phyloP scores from a whole-genome alignment of 2,113 vertebrate species.

The Tragulus kanchil region DNA sequence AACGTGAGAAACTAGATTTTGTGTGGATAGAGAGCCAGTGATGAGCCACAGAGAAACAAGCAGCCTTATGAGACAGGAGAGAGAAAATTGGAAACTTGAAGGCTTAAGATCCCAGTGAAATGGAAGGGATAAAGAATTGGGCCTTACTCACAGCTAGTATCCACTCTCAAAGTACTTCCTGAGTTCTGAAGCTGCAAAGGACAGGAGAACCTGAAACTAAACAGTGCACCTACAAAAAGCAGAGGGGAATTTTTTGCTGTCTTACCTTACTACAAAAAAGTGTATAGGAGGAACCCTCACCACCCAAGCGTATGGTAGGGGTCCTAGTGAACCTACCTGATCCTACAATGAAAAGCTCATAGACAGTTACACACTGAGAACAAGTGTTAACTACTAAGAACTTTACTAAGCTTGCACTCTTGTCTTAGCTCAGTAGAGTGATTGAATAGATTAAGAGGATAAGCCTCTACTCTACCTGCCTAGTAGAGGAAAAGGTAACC shows the following conservation, averaged over 20 bases:
- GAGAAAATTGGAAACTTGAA: neutral
- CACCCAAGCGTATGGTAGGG: neutral
- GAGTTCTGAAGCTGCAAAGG: neutral
- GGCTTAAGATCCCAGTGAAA: neutral
- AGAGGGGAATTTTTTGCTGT: neutral
- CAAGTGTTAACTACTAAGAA: neutral
- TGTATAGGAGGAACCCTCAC: neutral
- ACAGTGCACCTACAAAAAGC: neutral
- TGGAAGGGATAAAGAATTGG: neutral
- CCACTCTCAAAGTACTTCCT: neutral
- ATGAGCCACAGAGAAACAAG: neutral
- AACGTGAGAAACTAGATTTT: neutral
- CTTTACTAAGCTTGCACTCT: neutral
- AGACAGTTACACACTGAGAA: neutral
- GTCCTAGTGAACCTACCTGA: neutral
- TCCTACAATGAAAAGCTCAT: neutral
- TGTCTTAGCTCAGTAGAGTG: neutral
- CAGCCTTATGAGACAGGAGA: neutral
- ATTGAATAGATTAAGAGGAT: neutral
- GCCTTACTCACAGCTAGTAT: neutral
- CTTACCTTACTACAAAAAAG: neutral
- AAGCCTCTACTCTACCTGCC: neutral
- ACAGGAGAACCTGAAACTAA: neutral
- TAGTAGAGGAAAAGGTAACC: neutral
- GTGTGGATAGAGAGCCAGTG: neutral